A percentile compares a stretch with the other conserved stretches of the same genome.
These are phyloP conservation scores for Sesia bembeciformis DNA, from an alignment of 2,888 invertebrate genomes.

Conservation along the genomic window DNA sequence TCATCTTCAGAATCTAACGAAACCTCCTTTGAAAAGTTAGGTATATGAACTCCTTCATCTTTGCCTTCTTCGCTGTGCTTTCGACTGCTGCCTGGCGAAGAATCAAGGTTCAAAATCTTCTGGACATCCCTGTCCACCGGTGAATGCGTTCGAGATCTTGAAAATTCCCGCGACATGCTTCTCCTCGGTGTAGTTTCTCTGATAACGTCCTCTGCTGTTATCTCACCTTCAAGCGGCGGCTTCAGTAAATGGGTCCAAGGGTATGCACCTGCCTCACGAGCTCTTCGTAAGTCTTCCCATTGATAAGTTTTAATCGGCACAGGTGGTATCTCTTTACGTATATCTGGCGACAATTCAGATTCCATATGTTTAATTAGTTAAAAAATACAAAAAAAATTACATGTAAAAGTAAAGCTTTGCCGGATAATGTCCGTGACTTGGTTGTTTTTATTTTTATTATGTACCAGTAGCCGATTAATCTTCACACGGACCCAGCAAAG, in stretches of 20 bases:
- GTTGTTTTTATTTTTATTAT: constrained; percentile 10
- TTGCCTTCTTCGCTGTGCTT: constrained; percentile 61
- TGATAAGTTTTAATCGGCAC: constrained; percentile 84
- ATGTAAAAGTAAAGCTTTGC: constrained; percentile 18
- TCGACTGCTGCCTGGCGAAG: constrained; percentile 67
- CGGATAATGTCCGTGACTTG: constrained; percentile 17
- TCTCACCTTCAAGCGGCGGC: constrained; percentile 69
- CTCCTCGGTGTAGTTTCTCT: constrained; percentile 59
- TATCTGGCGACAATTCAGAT: constrained; percentile 72
- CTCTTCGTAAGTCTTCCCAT: constrained; percentile 85
- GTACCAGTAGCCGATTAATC: constrained; percentile 7
- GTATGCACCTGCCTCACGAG: constrained; percentile 82
- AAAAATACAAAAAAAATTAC: constrained; percentile 14
- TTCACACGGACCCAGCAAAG: constrained; percentile 48
- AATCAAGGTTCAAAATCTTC: constrained; percentile 60
- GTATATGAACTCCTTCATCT: constrained; percentile 61
- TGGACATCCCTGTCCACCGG: constrained; percentile 48
- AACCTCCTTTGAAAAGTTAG: constrained; percentile 66
- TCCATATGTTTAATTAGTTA: constrained; percentile 63
- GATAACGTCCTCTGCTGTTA: constrained; percentile 67
- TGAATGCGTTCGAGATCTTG: constrained; percentile 60
- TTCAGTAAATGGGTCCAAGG: constrained; percentile 88
- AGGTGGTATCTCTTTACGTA: constrained; percentile 70
- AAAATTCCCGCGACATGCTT: constrained; percentile 65
- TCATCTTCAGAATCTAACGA: constrained; percentile 67